Base-by-base conservation (phyloP, 2,797 vertebrate genomes). In the Protonibea diacanthus region DNA sequence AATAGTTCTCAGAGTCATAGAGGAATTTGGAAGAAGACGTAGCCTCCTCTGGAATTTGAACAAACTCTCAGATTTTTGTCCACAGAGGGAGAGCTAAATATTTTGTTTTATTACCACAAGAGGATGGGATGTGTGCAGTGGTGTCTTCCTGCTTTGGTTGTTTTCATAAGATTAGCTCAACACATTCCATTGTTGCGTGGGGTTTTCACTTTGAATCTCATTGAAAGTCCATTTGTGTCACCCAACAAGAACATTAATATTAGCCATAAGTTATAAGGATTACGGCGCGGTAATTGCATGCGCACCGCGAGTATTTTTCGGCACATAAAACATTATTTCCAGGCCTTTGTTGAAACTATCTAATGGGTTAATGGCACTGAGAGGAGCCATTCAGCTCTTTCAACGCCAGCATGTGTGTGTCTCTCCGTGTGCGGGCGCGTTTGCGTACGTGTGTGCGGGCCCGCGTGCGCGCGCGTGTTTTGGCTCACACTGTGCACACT, bases 181-280 rank as follows among this genome's bases (percentile, higher is more conserved):
- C 78, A 67, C 58, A 33, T 74, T 69, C 70, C 55, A 42, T 85
- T 81, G 83, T 90, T 82, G 71, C 71, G 71, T 52, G 51, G 20
- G 48, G 67, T 78, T 83, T 87, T 82, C 62, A 68, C 55, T 91
- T 80, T 88, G 51, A 68, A 7, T 84, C 92, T 94, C 92, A 95
- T 95, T 95, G 92, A 96, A 94, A 96, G 91, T 95, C 95, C 94
- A 96, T 95, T 96, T 95, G 90, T 88, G 80, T 91, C 82, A 71
- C 80, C 82, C 79, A 78, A 75, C 62, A 82, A 83, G 78, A 88
- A 78, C 92, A 92, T 92, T 86, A 89, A 75, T 88, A 83, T 92
- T 89, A 88, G 86, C 88, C 70, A 67, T 86, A 89, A 89, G 75
- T 76, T 89, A 38, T 38, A 76, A 89, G 88, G 82, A 83, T 90